Evolutionary conservation across 2,888 invertebrate genomes (phyloP).

Genomic region (Hipparchia sbordonii): DNA sequence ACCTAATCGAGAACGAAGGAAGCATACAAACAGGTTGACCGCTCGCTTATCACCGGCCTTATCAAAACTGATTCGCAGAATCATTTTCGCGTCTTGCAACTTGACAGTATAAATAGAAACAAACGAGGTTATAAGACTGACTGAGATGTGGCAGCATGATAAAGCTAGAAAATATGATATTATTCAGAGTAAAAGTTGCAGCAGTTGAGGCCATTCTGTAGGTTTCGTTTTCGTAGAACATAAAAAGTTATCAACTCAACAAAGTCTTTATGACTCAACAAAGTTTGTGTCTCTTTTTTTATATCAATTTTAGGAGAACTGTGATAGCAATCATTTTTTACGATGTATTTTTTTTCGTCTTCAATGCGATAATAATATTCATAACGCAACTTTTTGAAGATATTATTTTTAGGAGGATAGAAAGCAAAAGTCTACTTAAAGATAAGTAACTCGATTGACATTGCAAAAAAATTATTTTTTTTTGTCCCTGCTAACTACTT

Average conservation of each 20-base stretch:
- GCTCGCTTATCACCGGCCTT: conserved; percentile 39
- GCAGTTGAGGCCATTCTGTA: background rate
- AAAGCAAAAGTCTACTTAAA: background rate
- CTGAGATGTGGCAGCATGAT: background rate
- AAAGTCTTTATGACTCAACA: background rate
- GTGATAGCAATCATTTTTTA: background rate
- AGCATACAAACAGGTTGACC: conserved; percentile 37
- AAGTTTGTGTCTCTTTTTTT: background rate
- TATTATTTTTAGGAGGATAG: background rate
- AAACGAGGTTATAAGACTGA: conserved; percentile 15
- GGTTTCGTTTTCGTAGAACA: background rate
- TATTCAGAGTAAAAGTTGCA: background rate
- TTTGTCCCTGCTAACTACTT: background rate
- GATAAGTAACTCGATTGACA: background rate
- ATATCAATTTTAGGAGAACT: background rate
- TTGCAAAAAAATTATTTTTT: background rate
- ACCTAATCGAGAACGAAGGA: conserved; percentile 22
- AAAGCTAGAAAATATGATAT: background rate
- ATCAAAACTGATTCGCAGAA: conserved; percentile 41
- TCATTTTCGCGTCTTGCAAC: conserved; percentile 25
- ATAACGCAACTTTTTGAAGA: too few species aligned
- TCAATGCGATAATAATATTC: too few species aligned
- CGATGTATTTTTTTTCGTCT: background rate
- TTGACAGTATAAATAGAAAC: conserved; percentile 21
- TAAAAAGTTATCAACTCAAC: background rate